Evolutionary conservation across 2,113 vertebrate genomes (phyloP).

Genomic region (Variabilichromis moorii): DNA sequence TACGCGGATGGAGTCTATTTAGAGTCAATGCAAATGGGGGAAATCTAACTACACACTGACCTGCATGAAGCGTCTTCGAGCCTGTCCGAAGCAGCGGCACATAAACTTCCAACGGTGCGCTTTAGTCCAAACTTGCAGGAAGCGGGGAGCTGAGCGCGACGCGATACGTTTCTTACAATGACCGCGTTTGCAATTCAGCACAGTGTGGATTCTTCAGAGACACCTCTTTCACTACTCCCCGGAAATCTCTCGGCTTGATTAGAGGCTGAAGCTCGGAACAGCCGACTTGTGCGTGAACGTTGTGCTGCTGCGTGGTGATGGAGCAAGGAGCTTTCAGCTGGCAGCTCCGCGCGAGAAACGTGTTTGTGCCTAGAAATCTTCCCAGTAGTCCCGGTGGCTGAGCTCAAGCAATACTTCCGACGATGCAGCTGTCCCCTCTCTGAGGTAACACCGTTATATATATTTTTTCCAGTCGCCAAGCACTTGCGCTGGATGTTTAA

Average conservation of each 20-base stretch:
- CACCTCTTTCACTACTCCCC: not conserved
- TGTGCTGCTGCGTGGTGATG: not conserved
- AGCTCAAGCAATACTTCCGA: slow-evolving; percentile 15
- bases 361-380: not conserved
- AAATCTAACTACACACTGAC: slow-evolving; percentile 17
- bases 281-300: not conserved
- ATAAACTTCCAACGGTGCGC: slow-evolving; percentile 57
- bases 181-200: not conserved
- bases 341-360: slow-evolving; percentile 6
- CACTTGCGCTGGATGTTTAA: slow-evolving; percentile 1
- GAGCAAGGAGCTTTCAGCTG: not conserved
- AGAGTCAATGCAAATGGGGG: not conserved
- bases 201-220: not conserved
- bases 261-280: not conserved
- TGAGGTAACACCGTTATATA: not conserved
- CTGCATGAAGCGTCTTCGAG: slow-evolving; percentile 5
- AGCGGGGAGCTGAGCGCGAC: not conserved
- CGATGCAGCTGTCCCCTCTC: slow-evolving; percentile 4
- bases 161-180: not conserved
- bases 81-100: slow-evolving; percentile 10
- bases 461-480: not conserved
- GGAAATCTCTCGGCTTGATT: not conserved
- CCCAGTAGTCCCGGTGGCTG: not conserved
- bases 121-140: slow-evolving; percentile 53
- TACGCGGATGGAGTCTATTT: not conserved